phyloP scores from a whole-genome alignment of 2,888 invertebrate genomes.

The Tortrix viridana region DNA sequence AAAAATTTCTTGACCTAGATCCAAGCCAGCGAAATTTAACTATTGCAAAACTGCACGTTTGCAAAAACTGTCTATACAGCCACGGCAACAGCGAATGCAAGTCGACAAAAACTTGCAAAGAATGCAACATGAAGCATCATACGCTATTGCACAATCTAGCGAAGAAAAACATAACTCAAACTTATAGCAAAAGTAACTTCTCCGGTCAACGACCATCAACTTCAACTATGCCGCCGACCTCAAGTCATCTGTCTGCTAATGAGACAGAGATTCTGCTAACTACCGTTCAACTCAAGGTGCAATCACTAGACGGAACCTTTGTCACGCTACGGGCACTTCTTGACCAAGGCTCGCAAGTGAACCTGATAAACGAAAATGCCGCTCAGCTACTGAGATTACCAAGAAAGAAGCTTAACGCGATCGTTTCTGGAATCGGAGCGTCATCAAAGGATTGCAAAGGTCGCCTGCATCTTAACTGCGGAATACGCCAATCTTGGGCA shows the following conservation, averaged over 20 bases:
- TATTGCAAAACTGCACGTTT: conserved; percentile 18
- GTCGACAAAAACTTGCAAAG: conserved; percentile 27
- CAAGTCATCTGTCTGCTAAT: neutral
- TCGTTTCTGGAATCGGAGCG: conserved; percentile 31
- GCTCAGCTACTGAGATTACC: conserved; percentile 34
- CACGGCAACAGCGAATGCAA: conserved; percentile 17
- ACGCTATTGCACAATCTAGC: conserved; percentile 1
- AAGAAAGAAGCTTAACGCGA: conserved; percentile 25
- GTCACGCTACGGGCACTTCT: conserved; percentile 36
- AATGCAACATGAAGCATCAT: conserved; percentile 23
- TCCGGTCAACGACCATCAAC: neutral
- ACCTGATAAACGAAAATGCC: conserved; percentile 38
- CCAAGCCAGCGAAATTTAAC: neutral
- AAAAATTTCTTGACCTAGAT: conserved; percentile 16
- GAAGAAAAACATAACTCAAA: neutral
- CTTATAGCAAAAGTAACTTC: neutral
- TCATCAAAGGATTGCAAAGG: conserved; percentile 27
- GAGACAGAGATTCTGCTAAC: conserved; percentile 29
- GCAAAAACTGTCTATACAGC: conserved; percentile 27
- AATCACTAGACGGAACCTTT: conserved; percentile 34
- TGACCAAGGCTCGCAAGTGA: conserved; percentile 40
- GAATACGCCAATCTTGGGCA: conserved; percentile 11
- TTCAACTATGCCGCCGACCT: neutral
- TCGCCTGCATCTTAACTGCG: conserved; percentile 8
- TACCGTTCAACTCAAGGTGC: conserved; percentile 31